Evolutionary conservation across 2,113 vertebrate genomes (phyloP), one percentile per base, ranked within the genome.

Genomic region (Hippocampus barbouri): DNA sequence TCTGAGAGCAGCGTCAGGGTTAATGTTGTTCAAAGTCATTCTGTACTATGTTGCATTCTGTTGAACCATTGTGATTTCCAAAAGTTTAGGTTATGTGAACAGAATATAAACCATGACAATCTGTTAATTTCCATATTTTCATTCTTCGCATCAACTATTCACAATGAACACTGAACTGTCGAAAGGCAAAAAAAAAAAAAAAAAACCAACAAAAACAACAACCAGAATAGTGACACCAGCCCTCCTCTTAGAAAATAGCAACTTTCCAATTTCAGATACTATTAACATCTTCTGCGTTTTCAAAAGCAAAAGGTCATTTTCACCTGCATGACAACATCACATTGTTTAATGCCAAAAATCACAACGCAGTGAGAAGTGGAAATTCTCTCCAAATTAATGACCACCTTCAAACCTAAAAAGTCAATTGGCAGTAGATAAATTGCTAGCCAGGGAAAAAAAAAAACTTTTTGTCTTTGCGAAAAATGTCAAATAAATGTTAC

Each of bases 21-120:
- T 38, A 54, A 70, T 75, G 21, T 60, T 47, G 61, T 61, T 68
- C 11, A 69, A 43, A 20, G 38, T 27, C 54, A 43, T 56, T 49
- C 65, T 16, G 38, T 64, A 63, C 34, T 11, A 41, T 23, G 41
- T 9, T 34, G 38, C 51, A 65, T 59, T 66, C 12, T 10, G 54
- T 18, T 66, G 11, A 16, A 43, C 41, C 41, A 18, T 4, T 66
- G 25, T 47, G 7, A 49, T 49, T 18, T 49, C 6, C 3, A 49
- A 49, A 5, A 49, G 47, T 49, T 49, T 16, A 45, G 12, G 11
- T 15, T 15, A 16, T 49, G 47, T 53, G 7, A 53, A 53, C 20
- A 53, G 6, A 8, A 53, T 53, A 21, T 53, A 5, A 53, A n/a
- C 21, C 20, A 7, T 53, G 20, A n/a, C 20, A 3, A 53, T 53